Base-by-base conservation (phyloP, 1,140 invertebrate genomes). In the Macrotrachela quadricornifera region DNA sequence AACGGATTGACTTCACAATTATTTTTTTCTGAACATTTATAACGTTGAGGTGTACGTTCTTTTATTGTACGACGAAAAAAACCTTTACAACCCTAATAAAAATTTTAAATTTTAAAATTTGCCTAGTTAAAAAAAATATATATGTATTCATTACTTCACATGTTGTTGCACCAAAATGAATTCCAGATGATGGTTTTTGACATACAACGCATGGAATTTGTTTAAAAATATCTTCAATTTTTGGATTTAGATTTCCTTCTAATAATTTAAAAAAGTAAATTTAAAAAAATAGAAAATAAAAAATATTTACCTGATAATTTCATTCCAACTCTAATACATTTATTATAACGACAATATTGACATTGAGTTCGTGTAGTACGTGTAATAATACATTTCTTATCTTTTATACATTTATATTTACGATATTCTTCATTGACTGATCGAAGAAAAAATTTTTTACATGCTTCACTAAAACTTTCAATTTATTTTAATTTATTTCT, bases 301-400 rank as follows among this genome's bases (percentile, higher is more conserved):
- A 8, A n/a, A 18, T 14, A 18, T 14, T 39, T 53, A 53, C 45
- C 51, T 39, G 96, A 90, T 78, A 86, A 79, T 71, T 90, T 76
- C 91, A 97, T 97, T 71, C 91, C 91, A 82, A 91, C 91, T 75
- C 95, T 95, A 71, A 97, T 80, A 76, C 91, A 97, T 78, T 96
- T 96, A 76, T 86, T 88, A 59, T 96, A 79, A 59, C 91, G 78
- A 74, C 90, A 96, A 59, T 72, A 91, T 75, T 96, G 90, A 75
- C 91, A 97, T 77, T 96, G 91, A 72, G 96, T 97, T 59, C 92
- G 78, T 75, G 96, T 91, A 69, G 96, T 90, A 71, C 95, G 88
- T 74, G 96, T 91, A 62, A 97, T 92, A 51, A 90, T 88, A 71
- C 92, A 97, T 71, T 86, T 92, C 61, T 88, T 75, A 70, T 80